Evolutionary conservation across 2,888 invertebrate species (phyloP), one percentile per base, ranked within the genome.

Genomic region (Plebejus melissa): DNA sequence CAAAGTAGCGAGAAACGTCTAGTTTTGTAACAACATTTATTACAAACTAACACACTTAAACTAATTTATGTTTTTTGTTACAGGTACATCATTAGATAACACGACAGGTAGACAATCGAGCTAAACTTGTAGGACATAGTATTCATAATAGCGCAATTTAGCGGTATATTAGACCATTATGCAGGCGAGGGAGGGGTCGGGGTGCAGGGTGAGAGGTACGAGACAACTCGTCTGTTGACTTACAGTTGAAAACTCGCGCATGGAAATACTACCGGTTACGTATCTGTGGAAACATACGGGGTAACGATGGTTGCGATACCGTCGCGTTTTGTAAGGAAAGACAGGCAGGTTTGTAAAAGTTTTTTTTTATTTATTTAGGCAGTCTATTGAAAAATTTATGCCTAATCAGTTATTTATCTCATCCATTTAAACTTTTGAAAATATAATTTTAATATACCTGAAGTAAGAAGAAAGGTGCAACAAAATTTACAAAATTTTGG

Each of bases 221-320:
- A 82, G 81, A 77, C 78, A 82, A 83, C 80, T 84, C 83, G 82
- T 78, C 80, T 79, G 83, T 82, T 82, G 80, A 80, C 79, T 84
- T 82, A 80, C 80, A 83, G 81, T 83, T 82, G 77, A 79, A 78
- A 84, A 84, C 82, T 85, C 83, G 76, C 79, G 79, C 80, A 81
- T 80, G 80, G 81, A 82, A 81, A 82, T 83, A 82, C 81, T 78
- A 76, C 76, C 80, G 81, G 81, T 83, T 83, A 83, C 82, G 81
- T 65, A 28, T 75, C 41, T 71, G 58, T 32, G 69, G 70, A 76
- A 76, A 74, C 46, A 76, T 13, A 76, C 69, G 69, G 38, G 4
- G 4, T 4, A 3, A 5, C 16, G 6, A 22, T 16, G 41, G 13
- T n/a, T 22, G 16, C 16, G 28, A 4, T 13, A 38, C 0, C 13